These are phyloP conservation scores for Daubentonia madagascariensis DNA, from an alignment of 2,113 vertebrate genomes.

Conservation along the genomic window DNA sequence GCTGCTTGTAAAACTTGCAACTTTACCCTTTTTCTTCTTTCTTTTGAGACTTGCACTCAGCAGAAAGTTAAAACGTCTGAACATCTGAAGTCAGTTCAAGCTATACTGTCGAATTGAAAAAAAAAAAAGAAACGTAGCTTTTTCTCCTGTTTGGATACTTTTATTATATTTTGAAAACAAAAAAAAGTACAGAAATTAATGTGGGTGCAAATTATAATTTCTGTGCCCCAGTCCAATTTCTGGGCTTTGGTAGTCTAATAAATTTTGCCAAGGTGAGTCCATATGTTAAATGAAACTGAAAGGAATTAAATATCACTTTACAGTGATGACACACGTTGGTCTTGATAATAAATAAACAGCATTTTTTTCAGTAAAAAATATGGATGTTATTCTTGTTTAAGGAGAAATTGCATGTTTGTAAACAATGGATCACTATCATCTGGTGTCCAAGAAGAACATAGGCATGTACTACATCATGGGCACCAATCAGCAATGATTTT, in stretches of 20 bases:
- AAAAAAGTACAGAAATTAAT: conserved; percentile 17
- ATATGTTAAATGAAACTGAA: conserved; percentile 46
- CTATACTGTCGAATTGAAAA: neutral
- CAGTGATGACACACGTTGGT: conserved; percentile 54
- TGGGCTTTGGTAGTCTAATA: conserved; percentile 1
- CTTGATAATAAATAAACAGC: conserved; percentile 67
- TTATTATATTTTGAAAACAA: conserved; percentile 42
- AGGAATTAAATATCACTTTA: conserved; percentile 60
- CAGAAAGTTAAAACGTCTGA: conserved; percentile 24
- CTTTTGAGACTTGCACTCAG: conserved; percentile 1
- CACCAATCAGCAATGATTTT: conserved; percentile 53
- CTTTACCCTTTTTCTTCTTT: conserved; percentile 35
- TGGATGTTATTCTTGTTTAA: conserved; percentile 70
- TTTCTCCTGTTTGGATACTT: neutral
- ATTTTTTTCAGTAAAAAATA: conserved; percentile 44
- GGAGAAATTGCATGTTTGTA: conserved; percentile 61
- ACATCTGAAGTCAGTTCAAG: neutral
- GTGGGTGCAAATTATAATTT: neutral
- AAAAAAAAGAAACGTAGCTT: neutral
- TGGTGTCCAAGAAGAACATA: conserved; percentile 44
- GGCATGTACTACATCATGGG: conserved; percentile 22
- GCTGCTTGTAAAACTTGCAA: conserved; percentile 16
- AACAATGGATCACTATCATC: conserved; percentile 61
- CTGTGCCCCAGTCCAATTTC: conserved; percentile 1
- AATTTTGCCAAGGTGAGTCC: conserved; percentile 17